Percentiles rank a stretch among this genome's conserved stretches.
These are phyloP conservation scores for Eptatretus atami DNA, from an alignment of 2,797 vertebrate genomes.

Conservation along the genomic window DNA sequence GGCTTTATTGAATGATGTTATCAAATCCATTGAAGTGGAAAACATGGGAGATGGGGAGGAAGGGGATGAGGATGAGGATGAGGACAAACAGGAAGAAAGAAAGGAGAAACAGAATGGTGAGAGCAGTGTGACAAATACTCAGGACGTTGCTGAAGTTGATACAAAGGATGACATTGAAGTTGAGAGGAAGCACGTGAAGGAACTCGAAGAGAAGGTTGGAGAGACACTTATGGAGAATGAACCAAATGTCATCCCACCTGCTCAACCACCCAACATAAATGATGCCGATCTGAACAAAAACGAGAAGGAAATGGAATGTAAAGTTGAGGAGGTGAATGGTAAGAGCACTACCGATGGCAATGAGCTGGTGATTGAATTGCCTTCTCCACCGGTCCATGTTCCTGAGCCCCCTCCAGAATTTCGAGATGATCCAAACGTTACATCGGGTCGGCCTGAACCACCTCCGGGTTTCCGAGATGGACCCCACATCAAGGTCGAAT, in stretches of 20 bases:
- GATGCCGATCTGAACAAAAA: too few relatives aligned
- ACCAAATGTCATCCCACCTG: not conserved
- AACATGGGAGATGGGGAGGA: not conserved
- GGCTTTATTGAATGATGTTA: conserved; percentile 1
- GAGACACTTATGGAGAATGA: too few relatives aligned
- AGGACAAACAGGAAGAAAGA: not conserved
- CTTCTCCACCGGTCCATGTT: conserved; percentile 1
- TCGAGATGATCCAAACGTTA: not conserved
- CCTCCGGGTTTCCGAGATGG: conserved; percentile 1
- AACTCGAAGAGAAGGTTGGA: not conserved
- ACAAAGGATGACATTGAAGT: not conserved
- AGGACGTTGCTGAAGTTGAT: not conserved
- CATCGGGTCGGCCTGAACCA: not conserved
- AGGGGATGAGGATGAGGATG: not conserved
- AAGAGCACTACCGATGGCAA: too few relatives aligned
- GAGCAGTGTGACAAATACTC: too few relatives aligned
- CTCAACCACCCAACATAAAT: not conserved
- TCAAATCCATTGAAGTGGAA: conserved; percentile 1
- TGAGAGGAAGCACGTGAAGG: not conserved
- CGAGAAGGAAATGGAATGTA: too few relatives aligned
- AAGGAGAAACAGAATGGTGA: not conserved
- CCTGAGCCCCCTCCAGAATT: not conserved
- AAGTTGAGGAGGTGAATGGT: too few relatives aligned
- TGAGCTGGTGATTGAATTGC: not conserved
- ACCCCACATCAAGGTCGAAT: not conserved